A percentile compares a stretch with the other conserved stretches of the same genome.
These are phyloP conservation scores for Xiphorhynchus elegans DNA, from an alignment of 2,113 vertebrate genomes.

Conservation along the genomic window DNA sequence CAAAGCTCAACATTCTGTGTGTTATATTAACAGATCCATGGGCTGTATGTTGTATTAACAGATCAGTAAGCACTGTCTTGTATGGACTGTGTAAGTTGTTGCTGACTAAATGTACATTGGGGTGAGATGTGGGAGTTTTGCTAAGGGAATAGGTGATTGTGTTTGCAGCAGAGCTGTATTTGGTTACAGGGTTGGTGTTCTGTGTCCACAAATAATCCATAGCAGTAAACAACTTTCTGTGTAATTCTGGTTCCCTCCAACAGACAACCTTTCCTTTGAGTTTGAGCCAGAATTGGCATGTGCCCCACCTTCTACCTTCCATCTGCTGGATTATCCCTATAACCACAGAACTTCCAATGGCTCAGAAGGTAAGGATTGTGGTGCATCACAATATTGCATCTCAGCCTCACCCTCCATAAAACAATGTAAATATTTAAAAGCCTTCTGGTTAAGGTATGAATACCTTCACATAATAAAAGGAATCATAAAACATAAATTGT, in stretches of 20 bases:
- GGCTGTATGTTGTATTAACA: not conserved
- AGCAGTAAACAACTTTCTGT: not conserved
- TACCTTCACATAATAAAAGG: not conserved
- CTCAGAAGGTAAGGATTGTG: conserved; percentile 56
- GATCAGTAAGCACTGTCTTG: not conserved
- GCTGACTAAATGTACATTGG: not conserved
- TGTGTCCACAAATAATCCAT: not conserved
- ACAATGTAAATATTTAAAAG: not conserved
- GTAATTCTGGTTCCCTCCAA: not conserved
- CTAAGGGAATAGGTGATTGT: not conserved
- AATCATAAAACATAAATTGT: not conserved
- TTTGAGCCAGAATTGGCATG: not conserved
- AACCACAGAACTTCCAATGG: not conserved
- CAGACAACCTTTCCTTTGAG: conserved; percentile 69
- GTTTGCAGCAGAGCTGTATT: not conserved
- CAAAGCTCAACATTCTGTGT: not conserved
- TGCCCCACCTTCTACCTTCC: not conserved
- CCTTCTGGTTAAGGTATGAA: not conserved
- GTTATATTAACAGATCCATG: not conserved
- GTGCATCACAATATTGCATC: not conserved
- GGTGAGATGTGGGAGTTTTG: not conserved
- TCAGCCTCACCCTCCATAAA: not conserved
- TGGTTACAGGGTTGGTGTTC: not conserved
- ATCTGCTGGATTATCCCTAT: not conserved
- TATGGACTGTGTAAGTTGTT: not conserved